Base-by-base conservation (phyloP, 2,888 invertebrate genomes). In the Macrostomum cliftonense region DNA sequence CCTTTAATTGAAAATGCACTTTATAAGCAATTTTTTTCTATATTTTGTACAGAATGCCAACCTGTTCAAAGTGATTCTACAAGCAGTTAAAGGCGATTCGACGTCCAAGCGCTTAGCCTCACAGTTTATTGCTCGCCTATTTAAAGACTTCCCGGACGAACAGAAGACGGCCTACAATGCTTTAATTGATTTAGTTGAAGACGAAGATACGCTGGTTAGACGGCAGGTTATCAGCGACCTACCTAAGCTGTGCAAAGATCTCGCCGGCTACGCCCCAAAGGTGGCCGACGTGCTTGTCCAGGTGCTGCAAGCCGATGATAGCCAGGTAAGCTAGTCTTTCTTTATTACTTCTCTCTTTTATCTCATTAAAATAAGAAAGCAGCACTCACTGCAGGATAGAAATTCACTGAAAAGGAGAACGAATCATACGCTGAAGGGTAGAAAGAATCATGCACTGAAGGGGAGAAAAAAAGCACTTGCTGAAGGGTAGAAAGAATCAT, bases 51-150 rank as follows among this genome's bases (percentile, higher is more conserved):
- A 28, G 28, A 28, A 28, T 28, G 28, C 28, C 9, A 9, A 4
- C 28, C 28, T 28, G 28, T 28, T 28, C 28, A 28, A 28, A 28
- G 28, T 28, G 4, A 28, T 28, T 28, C 28, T 28, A 9, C 28
- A 28, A 28, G 28, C 28, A 28, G 28, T 9, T 9, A 28, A 28
- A 28, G 28, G 28, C 28, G 28, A 28, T 9, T 28, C 28, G 9
- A 28, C 37, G 37, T 14, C 9, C 40, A 93, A 93, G 68, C 79
- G 84, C 49, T 72, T 95, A 55, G 86, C 91, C 5, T 85, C 89
- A 2, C 91, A 93, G 68, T 89, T 95, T 61, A 88, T 93, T 64
- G 82, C 85, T 2, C 80, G 86, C 70, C 93, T 91, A 73, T 88
- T 88, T 67, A 85, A 83, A 64, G 78, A 81, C 68, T 95, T 93